Evolutionary conservation across 2,113 vertebrate species (phyloP).

Genomic region (Sardina pilchardus): DNA sequence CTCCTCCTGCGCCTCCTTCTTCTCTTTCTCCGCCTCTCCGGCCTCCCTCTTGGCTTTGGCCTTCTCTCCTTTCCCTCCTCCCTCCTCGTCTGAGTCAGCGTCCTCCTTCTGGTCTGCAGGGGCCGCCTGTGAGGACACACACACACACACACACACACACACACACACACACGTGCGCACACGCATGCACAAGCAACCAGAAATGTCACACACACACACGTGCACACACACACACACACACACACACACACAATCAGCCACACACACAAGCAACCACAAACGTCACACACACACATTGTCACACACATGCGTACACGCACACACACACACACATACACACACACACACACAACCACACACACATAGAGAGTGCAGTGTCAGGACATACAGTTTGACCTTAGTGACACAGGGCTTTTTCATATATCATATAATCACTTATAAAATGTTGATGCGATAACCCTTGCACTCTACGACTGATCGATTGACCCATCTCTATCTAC

Average conservation of each 20-base stretch:
- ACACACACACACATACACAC: neutral
- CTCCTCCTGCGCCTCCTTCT: slow-evolving; percentile 63
- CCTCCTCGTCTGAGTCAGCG: slow-evolving; percentile 47
- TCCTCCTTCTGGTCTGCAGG: slow-evolving; percentile 77
- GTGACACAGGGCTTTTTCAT: too few species aligned
- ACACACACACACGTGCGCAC: neutral
- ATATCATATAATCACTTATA: too few species aligned
- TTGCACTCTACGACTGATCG: too few species aligned
- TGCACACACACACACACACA: neutral
- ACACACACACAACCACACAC: neutral
- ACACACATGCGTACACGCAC: too few species aligned
- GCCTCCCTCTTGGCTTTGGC: slow-evolving; percentile 49
- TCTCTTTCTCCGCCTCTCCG: slow-evolving; percentile 54
- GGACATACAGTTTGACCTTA: neutral
- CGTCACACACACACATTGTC: neutral
- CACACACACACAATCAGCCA: neutral
- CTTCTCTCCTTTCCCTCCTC: slow-evolving; percentile 61
- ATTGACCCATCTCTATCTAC: too few species aligned
- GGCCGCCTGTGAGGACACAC: slow-evolving; percentile 59
- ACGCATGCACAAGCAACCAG: neutral
- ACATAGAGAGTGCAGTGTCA: neutral
- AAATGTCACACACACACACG: neutral
- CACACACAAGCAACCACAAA: too few species aligned
- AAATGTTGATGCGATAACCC: too few species aligned
- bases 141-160: neutral